phyloP scores from a whole-genome alignment of 2,888 invertebrate species.

The Thymelicus acteon region DNA sequence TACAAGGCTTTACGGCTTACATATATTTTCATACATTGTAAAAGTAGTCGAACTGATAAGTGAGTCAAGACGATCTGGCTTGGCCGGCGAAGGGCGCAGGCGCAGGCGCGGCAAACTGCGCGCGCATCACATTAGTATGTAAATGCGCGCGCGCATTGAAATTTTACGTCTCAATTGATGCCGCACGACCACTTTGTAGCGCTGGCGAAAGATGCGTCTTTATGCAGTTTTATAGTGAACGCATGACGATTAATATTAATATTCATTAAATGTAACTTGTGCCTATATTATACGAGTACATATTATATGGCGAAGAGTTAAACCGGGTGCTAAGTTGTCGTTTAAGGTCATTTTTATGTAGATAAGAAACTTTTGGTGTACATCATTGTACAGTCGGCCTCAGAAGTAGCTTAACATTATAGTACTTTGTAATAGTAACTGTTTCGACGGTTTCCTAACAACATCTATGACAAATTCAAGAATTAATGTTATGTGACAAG shows the following conservation, averaged over 20 bases:
- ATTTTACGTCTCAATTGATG: slow-evolving; percentile 43
- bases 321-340: no score
- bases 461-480: no score
- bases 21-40: slow-evolving; percentile 18
- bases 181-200: slow-evolving; percentile 20
- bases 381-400: no score
- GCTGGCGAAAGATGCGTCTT: slow-evolving; percentile 26
- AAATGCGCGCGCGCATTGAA: slow-evolving; percentile 39
- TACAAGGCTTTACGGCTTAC: no score
- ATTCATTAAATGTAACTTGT: slow-evolving; percentile 4
- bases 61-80: slow-evolving; percentile 32
- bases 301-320: no score
- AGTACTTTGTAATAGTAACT: no score
- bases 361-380: no score
- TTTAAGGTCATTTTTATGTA: no score
- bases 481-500: no score
- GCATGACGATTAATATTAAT: slow-evolving; percentile 8
- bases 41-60: slow-evolving; percentile 17
- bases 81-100: slow-evolving; percentile 2
- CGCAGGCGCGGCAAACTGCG: slow-evolving; percentile 22
- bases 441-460: no score
- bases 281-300: not conserved
- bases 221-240: slow-evolving; percentile 22
- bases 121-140: slow-evolving; percentile 28
- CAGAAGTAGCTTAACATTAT: no score